Conservation (phyloP, 2,113 vertebrate genomes). For the Eupsittula cactorum region DNA sequence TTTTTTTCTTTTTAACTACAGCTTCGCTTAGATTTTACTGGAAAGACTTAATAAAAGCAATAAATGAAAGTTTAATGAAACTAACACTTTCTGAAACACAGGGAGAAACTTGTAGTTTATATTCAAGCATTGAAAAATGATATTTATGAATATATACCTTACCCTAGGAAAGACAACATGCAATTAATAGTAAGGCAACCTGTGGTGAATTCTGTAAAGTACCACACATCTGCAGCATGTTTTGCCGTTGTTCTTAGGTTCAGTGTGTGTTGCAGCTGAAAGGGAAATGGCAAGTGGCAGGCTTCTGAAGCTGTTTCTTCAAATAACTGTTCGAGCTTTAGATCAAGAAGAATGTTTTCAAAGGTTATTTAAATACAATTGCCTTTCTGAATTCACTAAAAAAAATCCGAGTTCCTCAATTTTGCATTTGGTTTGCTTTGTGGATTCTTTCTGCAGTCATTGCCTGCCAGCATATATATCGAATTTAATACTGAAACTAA, state of each 20-base stretch:
- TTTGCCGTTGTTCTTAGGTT: background rate
- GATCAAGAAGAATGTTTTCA: background rate
- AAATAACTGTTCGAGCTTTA: background rate
- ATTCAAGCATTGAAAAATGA: background rate
- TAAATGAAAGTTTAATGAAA: background rate
- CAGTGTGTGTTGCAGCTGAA: background rate
- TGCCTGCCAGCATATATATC: background rate
- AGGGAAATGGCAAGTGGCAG: background rate
- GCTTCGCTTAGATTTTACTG: background rate
- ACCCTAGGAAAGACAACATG: background rate
- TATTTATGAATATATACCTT: background rate
- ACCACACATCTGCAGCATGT: background rate
- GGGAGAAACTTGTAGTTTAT: background rate
- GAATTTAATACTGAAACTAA: background rate
- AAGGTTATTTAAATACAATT: background rate
- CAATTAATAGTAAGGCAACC: background rate
- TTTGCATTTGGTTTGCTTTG: slow-evolving; percentile 14
- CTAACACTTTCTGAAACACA: background rate
- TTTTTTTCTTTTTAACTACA: background rate
- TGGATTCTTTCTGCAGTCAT: background rate
- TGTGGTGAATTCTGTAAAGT: background rate
- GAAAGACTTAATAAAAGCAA: background rate
- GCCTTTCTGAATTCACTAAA: background rate
- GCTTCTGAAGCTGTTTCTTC: background rate
- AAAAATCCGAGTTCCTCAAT: background rate